Conservation (phyloP, 2,113 vertebrate genomes). For the Hippocampus guttulatus region DNA sequence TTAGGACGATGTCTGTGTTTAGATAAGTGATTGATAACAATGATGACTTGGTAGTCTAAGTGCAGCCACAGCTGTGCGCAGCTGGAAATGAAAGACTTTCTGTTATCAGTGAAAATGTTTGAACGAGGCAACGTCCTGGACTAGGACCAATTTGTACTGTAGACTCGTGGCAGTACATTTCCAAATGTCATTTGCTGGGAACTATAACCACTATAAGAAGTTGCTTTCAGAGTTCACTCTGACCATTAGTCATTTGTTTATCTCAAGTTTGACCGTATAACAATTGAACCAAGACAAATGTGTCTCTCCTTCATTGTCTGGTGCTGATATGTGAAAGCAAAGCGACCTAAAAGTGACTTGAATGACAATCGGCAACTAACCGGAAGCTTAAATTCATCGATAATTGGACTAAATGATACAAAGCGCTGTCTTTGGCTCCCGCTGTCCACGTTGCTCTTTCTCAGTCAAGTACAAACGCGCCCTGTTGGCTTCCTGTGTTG, state of each 20-base stretch:
- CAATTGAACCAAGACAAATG: slow-evolving; percentile 17
- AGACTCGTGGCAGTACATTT: slow-evolving; percentile 35
- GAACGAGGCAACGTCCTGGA: slow-evolving; percentile 25
- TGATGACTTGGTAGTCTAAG: slow-evolving; percentile 14
- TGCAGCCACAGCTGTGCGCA: slow-evolving; percentile 27
- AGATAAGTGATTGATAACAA: slow-evolving; percentile 34
- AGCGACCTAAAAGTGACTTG: slow-evolving; percentile 13
- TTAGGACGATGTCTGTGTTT: slow-evolving; percentile 15
- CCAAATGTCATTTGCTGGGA: slow-evolving; percentile 11
- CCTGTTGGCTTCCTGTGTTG: slow-evolving; percentile 65
- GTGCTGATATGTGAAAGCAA: not conserved
- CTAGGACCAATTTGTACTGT: slow-evolving; percentile 30
- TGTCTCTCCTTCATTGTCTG: slow-evolving; percentile 5
- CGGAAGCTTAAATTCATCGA: slow-evolving; percentile 38
- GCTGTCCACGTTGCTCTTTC: slow-evolving; percentile 23
- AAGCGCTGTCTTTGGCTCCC: slow-evolving; percentile 40
- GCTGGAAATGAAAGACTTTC: slow-evolving; percentile 40
- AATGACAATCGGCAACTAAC: slow-evolving; percentile 23
- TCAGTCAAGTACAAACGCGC: slow-evolving; percentile 54
- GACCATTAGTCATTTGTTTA: not conserved
- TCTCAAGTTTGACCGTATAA: slow-evolving; percentile 6
- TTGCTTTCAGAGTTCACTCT: not conserved
- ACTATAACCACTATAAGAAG: not conserved
- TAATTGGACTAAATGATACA: slow-evolving; percentile 52
- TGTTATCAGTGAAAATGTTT: slow-evolving; percentile 29